phyloP scores from a whole-genome alignment of 2,888 invertebrate species.

The Eurytoma adleriae region DNA sequence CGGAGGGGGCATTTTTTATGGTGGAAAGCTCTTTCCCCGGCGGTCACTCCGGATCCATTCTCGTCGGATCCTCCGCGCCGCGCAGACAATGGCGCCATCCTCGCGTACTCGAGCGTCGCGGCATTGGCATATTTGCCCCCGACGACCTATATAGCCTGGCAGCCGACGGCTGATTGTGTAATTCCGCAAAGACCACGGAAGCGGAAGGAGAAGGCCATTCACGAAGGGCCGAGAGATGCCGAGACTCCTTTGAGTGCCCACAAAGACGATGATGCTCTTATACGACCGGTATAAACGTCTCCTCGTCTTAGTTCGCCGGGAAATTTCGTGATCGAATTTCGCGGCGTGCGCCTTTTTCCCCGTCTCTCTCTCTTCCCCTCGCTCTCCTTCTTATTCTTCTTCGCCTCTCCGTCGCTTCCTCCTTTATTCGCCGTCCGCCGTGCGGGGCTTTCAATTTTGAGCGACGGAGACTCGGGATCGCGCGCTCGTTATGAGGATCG shows the following conservation, averaged over 20 bases:
- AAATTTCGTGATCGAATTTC: constrained; percentile 49
- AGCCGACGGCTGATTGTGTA: constrained; percentile 44
- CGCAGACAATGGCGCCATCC: not conserved
- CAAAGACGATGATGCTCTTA: constrained; percentile 51
- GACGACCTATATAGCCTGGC: not conserved
- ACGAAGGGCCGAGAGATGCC: constrained; percentile 26
- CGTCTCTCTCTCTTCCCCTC: not conserved
- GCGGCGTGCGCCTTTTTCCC: constrained; percentile 8
- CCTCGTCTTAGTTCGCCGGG: constrained; percentile 6
- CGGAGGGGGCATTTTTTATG: too few species aligned
- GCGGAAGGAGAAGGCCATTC: constrained; percentile 53
- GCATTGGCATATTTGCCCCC: constrained; percentile 41
- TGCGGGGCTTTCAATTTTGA: constrained; percentile 13
- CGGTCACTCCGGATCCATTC: not conserved
- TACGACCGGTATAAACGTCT: constrained; percentile 23
- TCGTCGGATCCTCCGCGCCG: not conserved
- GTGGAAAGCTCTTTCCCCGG: too few species aligned
- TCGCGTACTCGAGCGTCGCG: not conserved
- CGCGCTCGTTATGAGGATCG: constrained; percentile 7
- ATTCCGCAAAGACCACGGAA: constrained; percentile 48
- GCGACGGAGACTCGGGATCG: not conserved
- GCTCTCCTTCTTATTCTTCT: not conserved
- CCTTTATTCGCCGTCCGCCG: not conserved
- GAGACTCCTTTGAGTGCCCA: constrained; percentile 42
- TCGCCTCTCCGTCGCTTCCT: not conserved